Evolutionary conservation across 2,888 invertebrate genomes (phyloP).

Genomic region (Tridacna gigas): DNA sequence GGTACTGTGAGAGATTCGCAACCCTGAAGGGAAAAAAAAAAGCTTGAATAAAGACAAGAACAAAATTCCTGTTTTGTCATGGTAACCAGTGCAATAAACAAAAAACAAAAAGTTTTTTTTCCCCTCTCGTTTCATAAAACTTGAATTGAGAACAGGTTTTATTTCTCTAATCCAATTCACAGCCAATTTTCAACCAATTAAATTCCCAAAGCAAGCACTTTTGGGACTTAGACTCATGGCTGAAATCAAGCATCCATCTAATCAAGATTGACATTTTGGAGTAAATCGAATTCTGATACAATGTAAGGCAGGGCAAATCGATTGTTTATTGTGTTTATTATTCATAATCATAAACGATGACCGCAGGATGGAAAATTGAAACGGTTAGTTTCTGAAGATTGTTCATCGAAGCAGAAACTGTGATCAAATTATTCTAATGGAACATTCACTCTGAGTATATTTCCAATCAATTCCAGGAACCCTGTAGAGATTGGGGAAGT

Average conservation of each 20-base stretch:
- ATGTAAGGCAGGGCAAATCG: slow-evolving; percentile 35
- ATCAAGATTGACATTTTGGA: slow-evolving; percentile 40
- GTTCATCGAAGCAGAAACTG: slow-evolving; percentile 42
- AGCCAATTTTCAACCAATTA: slow-evolving; percentile 31
- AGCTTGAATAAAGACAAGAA: too few relatives aligned
- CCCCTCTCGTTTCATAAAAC: not conserved
- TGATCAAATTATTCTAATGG: slow-evolving; percentile 63
- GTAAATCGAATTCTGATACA: slow-evolving; percentile 20
- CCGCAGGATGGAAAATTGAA: slow-evolving; percentile 61
- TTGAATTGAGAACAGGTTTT: slow-evolving; percentile 21
- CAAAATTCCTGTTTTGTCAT: not conserved
- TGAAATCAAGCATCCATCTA: slow-evolving; percentile 36
- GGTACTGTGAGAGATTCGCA: too few relatives aligned
- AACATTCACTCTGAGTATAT: slow-evolving; percentile 29
- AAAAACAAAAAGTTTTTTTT: not conserved
- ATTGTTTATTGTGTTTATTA: slow-evolving; percentile 47
- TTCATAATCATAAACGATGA: slow-evolving; percentile 55
- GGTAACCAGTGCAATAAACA: not conserved
- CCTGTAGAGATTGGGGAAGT: slow-evolving; percentile 16
- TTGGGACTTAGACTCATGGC: slow-evolving; percentile 21
- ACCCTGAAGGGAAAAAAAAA: too few relatives aligned
- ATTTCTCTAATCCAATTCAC: slow-evolving; percentile 35
- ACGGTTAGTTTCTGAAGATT: slow-evolving; percentile 36
- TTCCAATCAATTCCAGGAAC: slow-evolving; percentile 31
- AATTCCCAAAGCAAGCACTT: slow-evolving; percentile 24